Percentiles rank a stretch among this genome's conserved stretches.
These are phyloP conservation scores for Cantharis lateralis DNA, from an alignment of 2,888 invertebrate species.

Conservation along the genomic window DNA sequence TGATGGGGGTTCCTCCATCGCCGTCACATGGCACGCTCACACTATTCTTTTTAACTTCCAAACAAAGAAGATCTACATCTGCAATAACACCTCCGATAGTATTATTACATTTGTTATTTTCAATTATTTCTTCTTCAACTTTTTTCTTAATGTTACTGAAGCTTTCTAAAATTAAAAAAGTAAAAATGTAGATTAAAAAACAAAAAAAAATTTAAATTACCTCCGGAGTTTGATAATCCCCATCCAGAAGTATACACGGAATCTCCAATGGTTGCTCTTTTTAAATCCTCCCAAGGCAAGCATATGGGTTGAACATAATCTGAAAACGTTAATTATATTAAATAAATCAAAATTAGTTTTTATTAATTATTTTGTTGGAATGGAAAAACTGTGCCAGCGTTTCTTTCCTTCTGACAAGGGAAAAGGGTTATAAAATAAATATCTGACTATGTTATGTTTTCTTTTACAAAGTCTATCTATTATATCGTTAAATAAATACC, in stretches of 20 bases:
- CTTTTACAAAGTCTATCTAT: too few relatives aligned
- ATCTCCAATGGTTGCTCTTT: neutral
- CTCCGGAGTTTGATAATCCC: neutral
- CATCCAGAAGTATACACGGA: conserved; percentile 2
- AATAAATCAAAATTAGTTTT: too few relatives aligned
- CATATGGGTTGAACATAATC: conserved; percentile 3
- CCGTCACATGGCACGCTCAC: conserved; percentile 1
- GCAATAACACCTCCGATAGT: neutral
- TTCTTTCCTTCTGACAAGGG: too few relatives aligned
- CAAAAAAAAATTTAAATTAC: neutral
- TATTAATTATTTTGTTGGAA: too few relatives aligned
- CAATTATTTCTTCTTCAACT: neutral
- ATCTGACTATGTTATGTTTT: too few relatives aligned
- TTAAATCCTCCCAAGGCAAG: conserved; percentile 3
- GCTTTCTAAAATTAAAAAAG: neutral
- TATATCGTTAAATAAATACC: neutral
- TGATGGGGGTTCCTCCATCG: conserved; percentile 14
- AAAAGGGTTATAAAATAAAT: too few relatives aligned
- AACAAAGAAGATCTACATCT: conserved; percentile 1
- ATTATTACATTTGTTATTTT: neutral
- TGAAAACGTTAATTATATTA: neutral
- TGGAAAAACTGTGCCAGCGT: too few relatives aligned
- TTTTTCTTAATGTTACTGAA: neutral
- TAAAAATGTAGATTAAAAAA: neutral
- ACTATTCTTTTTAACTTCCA: neutral